These are phyloP conservation scores for Plodia interpunctella DNA, from an alignment of 1,140 invertebrate genomes.

Conservation along the genomic window DNA sequence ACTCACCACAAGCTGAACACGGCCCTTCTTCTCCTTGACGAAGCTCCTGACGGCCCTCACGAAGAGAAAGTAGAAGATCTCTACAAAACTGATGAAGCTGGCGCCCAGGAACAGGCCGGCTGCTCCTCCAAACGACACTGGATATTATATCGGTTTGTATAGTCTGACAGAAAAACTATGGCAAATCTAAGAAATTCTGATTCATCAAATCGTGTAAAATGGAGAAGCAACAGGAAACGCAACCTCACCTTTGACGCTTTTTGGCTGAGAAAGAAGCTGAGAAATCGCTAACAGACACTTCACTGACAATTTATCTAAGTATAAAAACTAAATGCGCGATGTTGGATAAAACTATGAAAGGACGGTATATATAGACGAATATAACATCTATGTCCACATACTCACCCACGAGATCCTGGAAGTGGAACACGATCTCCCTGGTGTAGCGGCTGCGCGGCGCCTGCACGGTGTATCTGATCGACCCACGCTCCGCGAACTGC, in stretches of 20 bases:
- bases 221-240: too few relatives aligned
- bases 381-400: too few relatives aligned
- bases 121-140: constrained; percentile 78
- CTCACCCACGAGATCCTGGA: constrained; percentile 78
- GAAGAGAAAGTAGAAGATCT: constrained; percentile 77
- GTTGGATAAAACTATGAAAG: too few relatives aligned
- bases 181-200: too few relatives aligned
- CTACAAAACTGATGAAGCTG: constrained; percentile 79
- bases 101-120: constrained; percentile 80
- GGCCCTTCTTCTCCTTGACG: background rate
- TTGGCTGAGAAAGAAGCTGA: too few relatives aligned
- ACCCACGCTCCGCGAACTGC: constrained; percentile 38
- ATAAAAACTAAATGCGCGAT: too few relatives aligned
- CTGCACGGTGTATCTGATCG: constrained; percentile 45
- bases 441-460: constrained; percentile 70
- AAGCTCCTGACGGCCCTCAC: constrained; percentile 24
- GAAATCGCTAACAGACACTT: too few relatives aligned
- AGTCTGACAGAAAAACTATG: too few relatives aligned
- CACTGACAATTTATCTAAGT: too few relatives aligned
- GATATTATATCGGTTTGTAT: constrained; percentile 6
- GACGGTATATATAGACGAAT: too few relatives aligned
- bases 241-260: too few relatives aligned
- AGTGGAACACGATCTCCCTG: constrained; percentile 78
- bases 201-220: too few relatives aligned
- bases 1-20: background rate